Conservation (phyloP, 1,140 invertebrate species). For the Spodoptera frugiperda region DNA sequence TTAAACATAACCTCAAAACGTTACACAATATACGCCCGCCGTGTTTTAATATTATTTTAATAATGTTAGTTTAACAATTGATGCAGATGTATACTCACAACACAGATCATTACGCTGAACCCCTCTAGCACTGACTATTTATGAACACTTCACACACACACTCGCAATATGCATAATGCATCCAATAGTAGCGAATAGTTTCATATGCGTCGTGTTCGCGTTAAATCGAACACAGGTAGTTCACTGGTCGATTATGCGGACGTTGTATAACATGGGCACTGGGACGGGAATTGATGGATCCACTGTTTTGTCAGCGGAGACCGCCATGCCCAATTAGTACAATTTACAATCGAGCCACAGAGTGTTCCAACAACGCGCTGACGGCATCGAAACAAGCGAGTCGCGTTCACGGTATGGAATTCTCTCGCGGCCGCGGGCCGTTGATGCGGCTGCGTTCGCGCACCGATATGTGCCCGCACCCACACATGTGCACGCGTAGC, state of each 20-base stretch:
- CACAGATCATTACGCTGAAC: constrained; percentile 75
- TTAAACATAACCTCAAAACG: constrained; percentile 82
- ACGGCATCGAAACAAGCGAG: constrained; percentile 80
- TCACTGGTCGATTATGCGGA: constrained; percentile 69
- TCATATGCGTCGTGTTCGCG: constrained; percentile 67
- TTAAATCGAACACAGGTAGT: constrained; percentile 66
- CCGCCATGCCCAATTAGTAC: constrained; percentile 84
- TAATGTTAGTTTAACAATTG: constrained; percentile 56
- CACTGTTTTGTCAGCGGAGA: constrained; percentile 74
- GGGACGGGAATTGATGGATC: constrained; percentile 70
- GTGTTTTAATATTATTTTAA: constrained; percentile 56
- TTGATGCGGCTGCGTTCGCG: constrained; percentile 79
- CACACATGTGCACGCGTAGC: constrained; percentile 61
- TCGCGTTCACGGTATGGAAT: constrained; percentile 81
- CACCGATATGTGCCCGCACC: constrained; percentile 69
- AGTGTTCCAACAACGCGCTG: constrained; percentile 79
- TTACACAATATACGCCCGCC: constrained; percentile 49
- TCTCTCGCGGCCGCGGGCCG: constrained; percentile 69
- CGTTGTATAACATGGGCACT: constrained; percentile 72
- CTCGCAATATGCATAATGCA: constrained; percentile 78
- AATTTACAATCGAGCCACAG: constrained; percentile 79
- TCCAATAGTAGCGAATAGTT: constrained; percentile 66
- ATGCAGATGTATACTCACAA: constrained; percentile 71
- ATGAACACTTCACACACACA: constrained; percentile 80
- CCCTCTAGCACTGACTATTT: constrained; percentile 81